Percentiles rank a stretch among this genome's conserved stretches.
phyloP scores from a whole-genome alignment of 2,888 invertebrate species.

The Napeogenes inachia region DNA sequence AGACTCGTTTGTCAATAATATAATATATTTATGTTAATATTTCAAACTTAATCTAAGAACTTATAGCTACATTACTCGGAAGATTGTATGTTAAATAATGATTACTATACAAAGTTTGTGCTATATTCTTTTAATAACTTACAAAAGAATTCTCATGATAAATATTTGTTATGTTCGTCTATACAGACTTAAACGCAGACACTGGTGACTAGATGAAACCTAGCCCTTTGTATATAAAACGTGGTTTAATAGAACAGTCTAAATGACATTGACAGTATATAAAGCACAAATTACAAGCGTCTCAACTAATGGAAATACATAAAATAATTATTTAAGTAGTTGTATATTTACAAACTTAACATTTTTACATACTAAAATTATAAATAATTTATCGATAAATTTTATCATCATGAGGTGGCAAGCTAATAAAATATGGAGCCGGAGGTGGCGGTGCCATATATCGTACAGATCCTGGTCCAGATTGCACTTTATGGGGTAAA shows the following conservation, averaged over 20 bases:
- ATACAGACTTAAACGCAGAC: slow-evolving; percentile 29
- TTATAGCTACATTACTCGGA: slow-evolving; percentile 7
- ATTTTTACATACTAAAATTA: slow-evolving; percentile 18
- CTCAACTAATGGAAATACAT: slow-evolving; percentile 17
- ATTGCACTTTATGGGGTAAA: slow-evolving; percentile 80
- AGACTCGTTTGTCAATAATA: neutral
- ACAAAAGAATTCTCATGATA: neutral
- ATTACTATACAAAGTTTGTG: slow-evolving; percentile 23
- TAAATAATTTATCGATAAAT: slow-evolving; percentile 75
- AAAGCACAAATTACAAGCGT: slow-evolving; percentile 33
- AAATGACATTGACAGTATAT: slow-evolving; percentile 17
- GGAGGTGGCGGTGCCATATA: slow-evolving; percentile 80
- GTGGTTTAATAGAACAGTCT: slow-evolving; percentile 13
- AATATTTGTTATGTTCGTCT: neutral
- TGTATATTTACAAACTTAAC: slow-evolving; percentile 28
- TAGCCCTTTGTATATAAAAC: slow-evolving; percentile 34
- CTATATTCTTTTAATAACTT: slow-evolving; percentile 8
- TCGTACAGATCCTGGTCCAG: slow-evolving; percentile 72
- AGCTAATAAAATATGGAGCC: slow-evolving; percentile 80
- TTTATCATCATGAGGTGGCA: slow-evolving; percentile 80
- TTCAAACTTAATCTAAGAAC: slow-evolving; percentile 10
- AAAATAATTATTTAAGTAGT: slow-evolving; percentile 22
- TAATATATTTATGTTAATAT: slow-evolving; percentile 1
- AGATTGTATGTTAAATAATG: slow-evolving; percentile 19
- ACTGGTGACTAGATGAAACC: slow-evolving; percentile 52